These are phyloP conservation scores for Eufriesea mexicana DNA, from an alignment of 1,140 invertebrate genomes.

Conservation along the genomic window DNA sequence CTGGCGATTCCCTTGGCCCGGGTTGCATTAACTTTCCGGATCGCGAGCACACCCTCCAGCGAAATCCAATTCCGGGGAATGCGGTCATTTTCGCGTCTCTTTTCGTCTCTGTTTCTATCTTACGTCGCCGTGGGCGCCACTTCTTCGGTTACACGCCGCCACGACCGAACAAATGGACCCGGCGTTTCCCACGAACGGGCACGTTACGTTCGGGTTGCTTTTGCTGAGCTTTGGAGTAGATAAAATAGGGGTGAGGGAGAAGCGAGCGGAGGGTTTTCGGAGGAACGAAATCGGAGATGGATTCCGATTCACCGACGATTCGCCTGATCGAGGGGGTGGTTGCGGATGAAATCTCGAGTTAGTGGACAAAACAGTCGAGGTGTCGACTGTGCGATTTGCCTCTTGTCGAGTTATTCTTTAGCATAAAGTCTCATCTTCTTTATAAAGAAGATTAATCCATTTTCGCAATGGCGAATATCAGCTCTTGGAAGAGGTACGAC, in stretches of 20 bases:
- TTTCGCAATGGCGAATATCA: too few relatives aligned
- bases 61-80: constrained; percentile 49
- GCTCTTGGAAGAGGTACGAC: too few relatives aligned
- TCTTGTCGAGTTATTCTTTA: too few relatives aligned
- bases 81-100: constrained; percentile 52
- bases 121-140: constrained; percentile 5
- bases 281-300: background rate
- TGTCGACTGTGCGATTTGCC: too few relatives aligned
- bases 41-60: constrained; percentile 34
- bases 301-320: background rate
- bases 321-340: background rate
- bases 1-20: constrained; percentile 9
- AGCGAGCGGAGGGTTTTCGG: background rate
- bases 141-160: constrained; percentile 13
- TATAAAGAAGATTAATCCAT: too few relatives aligned
- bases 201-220: background rate
- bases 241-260: background rate
- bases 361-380: too few relatives aligned
- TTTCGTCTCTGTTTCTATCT: constrained; percentile 25
- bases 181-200: background rate
- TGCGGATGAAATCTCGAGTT: too few relatives aligned
- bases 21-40: constrained; percentile 52
- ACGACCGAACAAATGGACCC: constrained; percentile 32
- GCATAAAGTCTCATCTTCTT: too few relatives aligned
- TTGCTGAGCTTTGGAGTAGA: background rate